Conservation (phyloP, 1,140 invertebrate genomes). For the Hermetia illucens region DNA sequence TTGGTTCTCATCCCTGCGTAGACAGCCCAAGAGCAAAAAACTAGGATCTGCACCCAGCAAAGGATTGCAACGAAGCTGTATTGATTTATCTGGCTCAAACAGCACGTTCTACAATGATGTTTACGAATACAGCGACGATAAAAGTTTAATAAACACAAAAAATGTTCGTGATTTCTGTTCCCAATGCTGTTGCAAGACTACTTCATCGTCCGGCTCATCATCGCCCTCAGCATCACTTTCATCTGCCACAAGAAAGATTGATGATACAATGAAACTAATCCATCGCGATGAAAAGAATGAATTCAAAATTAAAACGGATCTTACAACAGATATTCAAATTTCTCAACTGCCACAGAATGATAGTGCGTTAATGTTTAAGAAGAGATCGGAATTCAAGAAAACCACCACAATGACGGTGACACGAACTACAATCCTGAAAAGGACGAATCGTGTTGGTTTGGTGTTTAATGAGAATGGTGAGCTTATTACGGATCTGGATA, state of each 20-base stretch:
- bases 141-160: slow-evolving; percentile 8
- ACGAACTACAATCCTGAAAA: slow-evolving; percentile 12
- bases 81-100: slow-evolving; percentile 16
- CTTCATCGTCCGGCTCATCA: too few species aligned
- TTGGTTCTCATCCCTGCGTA: slow-evolving; percentile 61
- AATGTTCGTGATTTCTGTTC: slow-evolving; percentile 12
- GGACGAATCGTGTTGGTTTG: slow-evolving; percentile 18
- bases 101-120: slow-evolving; percentile 9
- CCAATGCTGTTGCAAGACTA: slow-evolving; percentile 20
- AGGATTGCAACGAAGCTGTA: slow-evolving; percentile 27
- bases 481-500: slow-evolving; percentile 4
- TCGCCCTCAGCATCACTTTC: too few species aligned
- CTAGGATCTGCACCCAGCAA: slow-evolving; percentile 12
- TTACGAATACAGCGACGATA: slow-evolving; percentile 17
- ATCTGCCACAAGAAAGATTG: too few species aligned
- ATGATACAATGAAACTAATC: too few species aligned
- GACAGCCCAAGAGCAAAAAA: slow-evolving; percentile 39
- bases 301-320: neutral
- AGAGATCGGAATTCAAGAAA: slow-evolving; percentile 14
- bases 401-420: slow-evolving; percentile 12
- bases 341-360: slow-evolving; percentile 1
- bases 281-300: too few species aligned
- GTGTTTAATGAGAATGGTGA: slow-evolving; percentile 10
- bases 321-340: slow-evolving; percentile 3
- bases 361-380: slow-evolving; percentile 8